Evolutionary conservation across 2,888 invertebrate species (phyloP).

Genomic region (Eupithecia subumbrata): DNA sequence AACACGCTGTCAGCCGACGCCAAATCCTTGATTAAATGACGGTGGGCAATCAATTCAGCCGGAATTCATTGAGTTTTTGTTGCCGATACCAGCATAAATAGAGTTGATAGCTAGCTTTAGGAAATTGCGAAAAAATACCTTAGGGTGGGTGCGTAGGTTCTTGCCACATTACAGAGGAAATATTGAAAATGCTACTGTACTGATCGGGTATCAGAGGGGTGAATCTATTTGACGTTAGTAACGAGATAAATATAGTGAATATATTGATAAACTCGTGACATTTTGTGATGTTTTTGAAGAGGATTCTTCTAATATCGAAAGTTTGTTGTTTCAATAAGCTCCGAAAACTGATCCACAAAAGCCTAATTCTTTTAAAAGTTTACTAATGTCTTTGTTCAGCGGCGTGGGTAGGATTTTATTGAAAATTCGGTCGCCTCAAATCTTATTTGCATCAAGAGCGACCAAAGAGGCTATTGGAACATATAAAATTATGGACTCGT

Average conservation of each 20-base stretch:
- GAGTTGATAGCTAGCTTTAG: not conserved
- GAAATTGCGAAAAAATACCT: not conserved
- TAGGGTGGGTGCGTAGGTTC: not conserved
- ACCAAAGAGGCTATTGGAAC: conserved; percentile 33
- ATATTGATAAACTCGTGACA: conserved; percentile 6
- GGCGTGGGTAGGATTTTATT: conserved; percentile 53
- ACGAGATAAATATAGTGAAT: too few relatives aligned
- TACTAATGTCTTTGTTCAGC: conserved; percentile 53
- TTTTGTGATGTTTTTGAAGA: not conserved
- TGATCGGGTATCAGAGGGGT: too few relatives aligned
- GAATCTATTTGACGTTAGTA: too few relatives aligned
- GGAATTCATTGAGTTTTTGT: conserved; percentile 11
- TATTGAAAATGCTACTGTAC: not conserved
- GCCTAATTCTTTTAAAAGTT: conserved; percentile 57
- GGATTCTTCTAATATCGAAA: conserved; percentile 17
- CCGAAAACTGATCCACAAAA: conserved; percentile 41
- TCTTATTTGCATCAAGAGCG: conserved; percentile 57
- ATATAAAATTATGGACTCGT: conserved; percentile 13
- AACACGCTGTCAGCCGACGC: conserved; percentile 34
- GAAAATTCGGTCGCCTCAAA: conserved; percentile 54
- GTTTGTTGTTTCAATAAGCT: conserved; percentile 32
- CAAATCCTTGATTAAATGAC: conserved; percentile 42
- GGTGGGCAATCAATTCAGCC: conserved; percentile 23
- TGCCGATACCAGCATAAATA: not conserved
- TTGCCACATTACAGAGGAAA: not conserved